These are phyloP conservation scores for Rotaria magnacalcarata DNA, from an alignment of 2,888 invertebrate species.

Conservation along the genomic window DNA sequence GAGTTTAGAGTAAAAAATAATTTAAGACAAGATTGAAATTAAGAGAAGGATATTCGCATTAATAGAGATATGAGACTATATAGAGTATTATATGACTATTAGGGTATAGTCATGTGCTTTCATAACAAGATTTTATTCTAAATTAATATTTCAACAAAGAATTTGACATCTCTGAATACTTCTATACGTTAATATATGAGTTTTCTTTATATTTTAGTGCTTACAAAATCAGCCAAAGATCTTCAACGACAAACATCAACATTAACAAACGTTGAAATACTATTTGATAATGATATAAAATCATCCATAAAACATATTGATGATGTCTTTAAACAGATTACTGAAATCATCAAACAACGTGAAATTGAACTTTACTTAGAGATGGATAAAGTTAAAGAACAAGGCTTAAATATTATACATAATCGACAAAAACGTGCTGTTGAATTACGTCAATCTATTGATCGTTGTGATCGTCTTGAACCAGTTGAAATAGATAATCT, in stretches of 20 bases:
- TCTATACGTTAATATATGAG: too few species aligned
- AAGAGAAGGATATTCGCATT: too few species aligned
- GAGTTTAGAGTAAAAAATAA: too few species aligned
- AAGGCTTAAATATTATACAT: constrained; percentile 16
- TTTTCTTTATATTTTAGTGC: not conserved
- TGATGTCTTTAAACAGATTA: not conserved
- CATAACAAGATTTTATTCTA: too few species aligned
- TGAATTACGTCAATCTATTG: not conserved
- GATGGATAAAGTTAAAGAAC: constrained; percentile 30
- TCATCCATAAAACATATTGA: constrained; percentile 4
- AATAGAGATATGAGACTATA: too few species aligned
- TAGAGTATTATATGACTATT: too few species aligned
- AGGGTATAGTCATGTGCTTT: too few species aligned
- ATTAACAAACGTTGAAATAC: constrained; percentile 3
- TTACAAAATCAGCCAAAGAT: not conserved
- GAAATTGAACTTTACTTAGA: constrained; percentile 3
- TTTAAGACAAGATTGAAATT: too few species aligned
- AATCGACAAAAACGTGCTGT: not conserved
- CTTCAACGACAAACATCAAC: constrained; percentile 33
- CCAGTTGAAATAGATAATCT: not conserved
- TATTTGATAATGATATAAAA: constrained; percentile 28
- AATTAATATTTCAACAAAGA: too few species aligned
- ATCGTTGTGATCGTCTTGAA: constrained; percentile 36
- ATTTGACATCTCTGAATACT: too few species aligned
- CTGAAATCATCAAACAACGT: not conserved